Evolutionary conservation across 2,113 vertebrate genomes (phyloP).

Genomic region (Hiodon alosoides): DNA sequence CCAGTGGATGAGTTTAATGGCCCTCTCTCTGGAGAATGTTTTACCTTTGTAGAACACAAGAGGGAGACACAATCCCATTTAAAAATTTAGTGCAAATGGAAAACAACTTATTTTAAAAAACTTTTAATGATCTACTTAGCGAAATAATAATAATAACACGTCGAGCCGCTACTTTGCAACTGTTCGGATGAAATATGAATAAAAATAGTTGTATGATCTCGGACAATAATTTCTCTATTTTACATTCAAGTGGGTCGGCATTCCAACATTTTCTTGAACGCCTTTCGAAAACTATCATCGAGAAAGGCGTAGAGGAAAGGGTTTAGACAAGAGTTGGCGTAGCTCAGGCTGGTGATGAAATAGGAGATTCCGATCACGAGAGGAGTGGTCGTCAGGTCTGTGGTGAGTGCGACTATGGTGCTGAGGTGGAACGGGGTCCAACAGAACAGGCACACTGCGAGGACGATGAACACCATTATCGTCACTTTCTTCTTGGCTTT

Average conservation of each 20-base stretch:
- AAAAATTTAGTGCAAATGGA: background rate
- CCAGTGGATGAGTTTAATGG: background rate
- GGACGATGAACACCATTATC: constrained; percentile 63
- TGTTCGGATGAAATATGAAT: background rate
- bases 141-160: background rate
- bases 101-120: background rate
- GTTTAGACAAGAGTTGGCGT: constrained; percentile 67
- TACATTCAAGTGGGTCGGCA: constrained; percentile 48
- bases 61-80: constrained; percentile 14
- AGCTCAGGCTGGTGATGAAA: constrained; percentile 68
- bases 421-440: constrained; percentile 69
- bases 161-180: background rate
- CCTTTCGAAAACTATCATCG: constrained; percentile 63
- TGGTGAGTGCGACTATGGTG: constrained; percentile 63
- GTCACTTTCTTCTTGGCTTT: constrained; percentile 68
- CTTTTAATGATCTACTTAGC: too few relatives aligned
- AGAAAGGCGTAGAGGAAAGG: constrained; percentile 67
- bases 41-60: constrained; percentile 8
- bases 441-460: constrained; percentile 66
- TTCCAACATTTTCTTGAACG: constrained; percentile 54
- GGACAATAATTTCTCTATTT: background rate
- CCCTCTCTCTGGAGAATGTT: background rate
- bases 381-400: constrained; percentile 62
- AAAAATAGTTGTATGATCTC: background rate
- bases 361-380: constrained; percentile 63